phyloP scores from a whole-genome alignment of 2,797 vertebrate species.

The Bovichtus diacanthus region DNA sequence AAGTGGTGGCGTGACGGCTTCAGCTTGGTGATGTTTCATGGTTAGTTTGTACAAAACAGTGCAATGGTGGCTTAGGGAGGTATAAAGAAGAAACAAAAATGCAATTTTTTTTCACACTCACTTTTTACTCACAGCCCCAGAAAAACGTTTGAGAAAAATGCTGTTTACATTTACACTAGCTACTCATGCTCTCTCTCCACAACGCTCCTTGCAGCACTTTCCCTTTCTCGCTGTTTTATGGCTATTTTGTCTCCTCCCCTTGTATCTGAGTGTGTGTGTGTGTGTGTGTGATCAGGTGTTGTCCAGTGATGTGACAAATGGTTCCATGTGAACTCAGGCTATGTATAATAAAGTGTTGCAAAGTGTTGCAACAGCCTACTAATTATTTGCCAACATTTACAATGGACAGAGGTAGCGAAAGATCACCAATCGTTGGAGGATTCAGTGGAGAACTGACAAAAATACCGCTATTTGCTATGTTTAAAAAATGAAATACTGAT shows the following conservation, averaged over 20 bases:
- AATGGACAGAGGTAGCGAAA: conserved; percentile 12
- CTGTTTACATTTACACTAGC: conserved; percentile 19
- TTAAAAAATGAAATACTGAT: too few species aligned
- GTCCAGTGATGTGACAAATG: conserved; percentile 18
- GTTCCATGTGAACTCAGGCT: conserved; percentile 11
- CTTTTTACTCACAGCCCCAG: conserved; percentile 47
- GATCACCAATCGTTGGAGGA: conserved; percentile 13
- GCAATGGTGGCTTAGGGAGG: conserved; percentile 66
- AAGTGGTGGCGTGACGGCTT: conserved; percentile 47
- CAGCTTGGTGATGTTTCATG: conserved; percentile 50
- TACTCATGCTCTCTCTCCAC: conserved; percentile 24
- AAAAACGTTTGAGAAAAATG: conserved; percentile 44
- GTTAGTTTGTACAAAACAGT: conserved; percentile 73
- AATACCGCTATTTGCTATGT: too few species aligned
- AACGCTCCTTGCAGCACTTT: neutral
- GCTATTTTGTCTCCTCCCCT: conserved; percentile 24
- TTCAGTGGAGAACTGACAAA: conserved; percentile 5
- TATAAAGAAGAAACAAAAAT: conserved; percentile 46
- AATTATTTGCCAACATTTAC: neutral
- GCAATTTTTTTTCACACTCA: conserved; percentile 19
- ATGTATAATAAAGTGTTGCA: neutral
- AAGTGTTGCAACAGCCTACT: neutral
- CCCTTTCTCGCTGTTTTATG: conserved; percentile 28
- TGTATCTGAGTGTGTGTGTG: conserved; percentile 5
- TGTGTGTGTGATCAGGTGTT: conserved; percentile 7